These are phyloP conservation scores for Trichoplusia ni DNA, from an alignment of 1,140 invertebrate species.

Conservation along the genomic window DNA sequence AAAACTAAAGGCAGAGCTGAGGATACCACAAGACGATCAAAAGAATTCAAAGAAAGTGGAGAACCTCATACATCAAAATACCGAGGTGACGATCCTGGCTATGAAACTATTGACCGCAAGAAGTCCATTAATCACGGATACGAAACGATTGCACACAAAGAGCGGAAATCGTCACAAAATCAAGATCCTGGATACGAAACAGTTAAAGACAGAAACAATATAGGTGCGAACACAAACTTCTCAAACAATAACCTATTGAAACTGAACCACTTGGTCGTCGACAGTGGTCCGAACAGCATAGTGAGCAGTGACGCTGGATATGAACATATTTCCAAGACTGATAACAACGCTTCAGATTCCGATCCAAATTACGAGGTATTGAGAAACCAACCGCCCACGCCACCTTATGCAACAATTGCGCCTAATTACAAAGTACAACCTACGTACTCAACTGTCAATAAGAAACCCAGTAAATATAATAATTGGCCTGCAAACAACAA, in stretches of 20 bases:
- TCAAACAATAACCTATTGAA: slow-evolving; percentile 67
- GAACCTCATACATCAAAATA: slow-evolving; percentile 50
- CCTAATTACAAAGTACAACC: slow-evolving; percentile 72
- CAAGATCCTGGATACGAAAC: slow-evolving; percentile 86
- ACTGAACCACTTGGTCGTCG: slow-evolving; percentile 62
- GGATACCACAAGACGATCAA: slow-evolving; percentile 50
- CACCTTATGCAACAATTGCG: slow-evolving; percentile 77
- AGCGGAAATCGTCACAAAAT: slow-evolving; percentile 62
- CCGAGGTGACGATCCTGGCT: slow-evolving; percentile 77
- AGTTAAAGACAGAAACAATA: slow-evolving; percentile 74
- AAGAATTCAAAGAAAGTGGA: slow-evolving; percentile 44
- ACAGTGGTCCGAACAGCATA: slow-evolving; percentile 82
- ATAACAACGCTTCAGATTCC: slow-evolving; percentile 82
- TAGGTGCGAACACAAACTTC: slow-evolving; percentile 41
- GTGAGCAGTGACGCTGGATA: slow-evolving; percentile 84
- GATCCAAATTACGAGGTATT: slow-evolving; percentile 89
- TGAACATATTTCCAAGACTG: slow-evolving; percentile 81
- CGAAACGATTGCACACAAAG: slow-evolving; percentile 77
- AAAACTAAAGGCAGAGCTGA: slow-evolving; percentile 79
- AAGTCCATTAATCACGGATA: slow-evolving; percentile 76
- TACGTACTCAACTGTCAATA: slow-evolving; percentile 82
- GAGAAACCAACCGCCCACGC: slow-evolving; percentile 79
- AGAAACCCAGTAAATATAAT: slow-evolving; percentile 69
- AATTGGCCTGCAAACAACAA: slow-evolving; percentile 73
- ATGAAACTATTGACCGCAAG: slow-evolving; percentile 77